A percentile compares a stretch with the other conserved stretches of the same genome.
phyloP scores from a whole-genome alignment of 1,140 invertebrate genomes.

The Trypoxylus dichotomus region DNA sequence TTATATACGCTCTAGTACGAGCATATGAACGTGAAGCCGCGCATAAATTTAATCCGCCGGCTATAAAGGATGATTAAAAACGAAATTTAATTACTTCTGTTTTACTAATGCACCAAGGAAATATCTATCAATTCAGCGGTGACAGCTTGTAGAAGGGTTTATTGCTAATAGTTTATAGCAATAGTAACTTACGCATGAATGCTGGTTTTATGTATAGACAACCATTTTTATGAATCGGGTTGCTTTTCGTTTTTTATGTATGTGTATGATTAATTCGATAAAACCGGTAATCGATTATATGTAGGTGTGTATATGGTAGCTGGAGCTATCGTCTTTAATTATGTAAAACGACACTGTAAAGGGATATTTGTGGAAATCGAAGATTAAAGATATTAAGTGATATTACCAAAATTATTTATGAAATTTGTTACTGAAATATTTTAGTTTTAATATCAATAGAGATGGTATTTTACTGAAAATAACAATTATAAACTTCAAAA shows the following conservation, averaged over 20 bases:
- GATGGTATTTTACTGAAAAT: too few species aligned
- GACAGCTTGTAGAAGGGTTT: background rate
- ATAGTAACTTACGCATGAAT: background rate
- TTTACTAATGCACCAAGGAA: conserved; percentile 9
- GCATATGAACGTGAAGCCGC: background rate
- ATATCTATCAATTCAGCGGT: conserved; percentile 3
- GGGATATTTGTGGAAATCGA: background rate
- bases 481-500: too few species aligned
- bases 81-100: conserved; percentile 18
- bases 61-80: background rate
- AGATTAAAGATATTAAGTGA: background rate
- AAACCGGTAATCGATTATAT: too few species aligned
- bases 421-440: too few species aligned
- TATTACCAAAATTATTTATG: background rate
- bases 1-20: background rate
- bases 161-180: background rate
- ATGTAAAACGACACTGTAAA: background rate
- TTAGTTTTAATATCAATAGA: too few species aligned
- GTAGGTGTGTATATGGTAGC: background rate
- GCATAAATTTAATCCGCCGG: background rate
- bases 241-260: background rate
- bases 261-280: background rate
- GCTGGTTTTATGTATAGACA: background rate
- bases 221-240: background rate
- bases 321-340: background rate